A percentile compares a stretch with the other conserved stretches of the same genome.
phyloP scores from a whole-genome alignment of 2,113 vertebrate species.

The Poecilia latipinna region DNA sequence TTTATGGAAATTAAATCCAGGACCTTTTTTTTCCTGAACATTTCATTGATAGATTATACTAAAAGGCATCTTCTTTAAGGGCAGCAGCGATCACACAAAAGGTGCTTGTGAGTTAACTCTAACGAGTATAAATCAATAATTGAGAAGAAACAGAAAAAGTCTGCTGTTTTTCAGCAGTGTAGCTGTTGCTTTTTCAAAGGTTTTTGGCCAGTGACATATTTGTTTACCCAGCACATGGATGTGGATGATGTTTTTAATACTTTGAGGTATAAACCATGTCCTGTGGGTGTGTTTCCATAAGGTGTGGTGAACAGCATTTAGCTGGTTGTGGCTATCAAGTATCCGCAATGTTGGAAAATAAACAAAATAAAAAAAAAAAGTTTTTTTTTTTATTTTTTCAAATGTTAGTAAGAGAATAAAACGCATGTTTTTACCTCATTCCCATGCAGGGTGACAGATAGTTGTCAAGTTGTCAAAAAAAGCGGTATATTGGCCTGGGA shows the following conservation, averaged over 20 bases:
- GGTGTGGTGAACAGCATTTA: constrained; percentile 54
- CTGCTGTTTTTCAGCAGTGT: not conserved
- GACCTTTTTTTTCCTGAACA: no score
- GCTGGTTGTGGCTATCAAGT: constrained; percentile 46
- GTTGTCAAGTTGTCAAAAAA: constrained; percentile 35
- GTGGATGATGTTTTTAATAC: constrained; percentile 54
- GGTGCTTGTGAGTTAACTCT: not conserved
- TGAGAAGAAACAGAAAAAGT: not conserved
- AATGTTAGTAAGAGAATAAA: constrained; percentile 10
- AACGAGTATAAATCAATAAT: not conserved
- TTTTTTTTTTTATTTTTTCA: not conserved
- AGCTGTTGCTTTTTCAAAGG: constrained; percentile 39
- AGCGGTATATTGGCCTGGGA: not conserved
- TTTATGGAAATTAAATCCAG: no score
- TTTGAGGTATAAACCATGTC: constrained; percentile 56
- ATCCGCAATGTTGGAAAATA: constrained; percentile 32
- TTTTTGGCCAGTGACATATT: constrained; percentile 52
- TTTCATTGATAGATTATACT: no score
- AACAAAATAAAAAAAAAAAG: not conserved
- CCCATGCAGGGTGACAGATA: constrained; percentile 24
- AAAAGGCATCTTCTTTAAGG: no score
- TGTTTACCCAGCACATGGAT: constrained; percentile 55
- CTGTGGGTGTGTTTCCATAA: constrained; percentile 56
- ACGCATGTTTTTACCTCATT: constrained; percentile 6
- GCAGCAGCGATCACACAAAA: no score